Evolutionary conservation across 37 sponge, comb jelly and placozoan genomes (phyloP).

Genomic region (Chondrilla cf. caribensis): DNA sequence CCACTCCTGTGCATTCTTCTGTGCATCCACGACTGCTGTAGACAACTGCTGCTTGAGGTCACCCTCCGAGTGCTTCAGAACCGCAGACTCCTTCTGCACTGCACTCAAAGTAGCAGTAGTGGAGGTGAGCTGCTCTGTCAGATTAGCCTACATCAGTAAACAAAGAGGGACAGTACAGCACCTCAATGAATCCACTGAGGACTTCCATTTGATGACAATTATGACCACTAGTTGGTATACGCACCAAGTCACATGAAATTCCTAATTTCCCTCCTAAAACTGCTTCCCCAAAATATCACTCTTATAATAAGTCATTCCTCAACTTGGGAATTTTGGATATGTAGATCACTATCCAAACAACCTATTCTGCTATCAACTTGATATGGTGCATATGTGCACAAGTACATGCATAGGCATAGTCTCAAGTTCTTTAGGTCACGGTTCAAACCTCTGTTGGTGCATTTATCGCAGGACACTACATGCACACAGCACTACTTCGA

Average conservation of each 20-base stretch:
- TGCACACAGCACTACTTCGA: too few species aligned
- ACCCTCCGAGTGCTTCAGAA: conserved; percentile 39
- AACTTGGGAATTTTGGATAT: too few species aligned
- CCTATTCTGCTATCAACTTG: too few species aligned
- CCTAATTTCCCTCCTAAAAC: too few species aligned
- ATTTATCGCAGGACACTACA: too few species aligned
- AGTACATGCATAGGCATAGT: too few species aligned
- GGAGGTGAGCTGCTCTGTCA: conserved; percentile 69
- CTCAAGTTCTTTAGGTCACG: too few species aligned
- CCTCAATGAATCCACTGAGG: not conserved
- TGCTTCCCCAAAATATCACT: too few species aligned
- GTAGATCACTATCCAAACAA: too few species aligned
- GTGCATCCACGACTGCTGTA: conserved; percentile 68
- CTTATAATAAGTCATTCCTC: too few species aligned
- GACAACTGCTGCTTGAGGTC: conserved; percentile 84
- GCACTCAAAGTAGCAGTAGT: conserved; percentile 62
- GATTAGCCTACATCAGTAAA: conserved; percentile 21
- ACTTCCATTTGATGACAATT: not conserved
- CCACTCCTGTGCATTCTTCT: conserved; percentile 63
- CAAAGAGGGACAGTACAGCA: not conserved
- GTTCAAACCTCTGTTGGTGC: too few species aligned
- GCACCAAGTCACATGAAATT: not conserved
- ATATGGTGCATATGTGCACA: too few species aligned
- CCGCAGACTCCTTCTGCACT: conserved; percentile 59
- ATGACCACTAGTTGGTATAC: not conserved